phyloP scores from a whole-genome alignment of 1,140 invertebrate species.

The Parasteatoda tepidariorum region DNA sequence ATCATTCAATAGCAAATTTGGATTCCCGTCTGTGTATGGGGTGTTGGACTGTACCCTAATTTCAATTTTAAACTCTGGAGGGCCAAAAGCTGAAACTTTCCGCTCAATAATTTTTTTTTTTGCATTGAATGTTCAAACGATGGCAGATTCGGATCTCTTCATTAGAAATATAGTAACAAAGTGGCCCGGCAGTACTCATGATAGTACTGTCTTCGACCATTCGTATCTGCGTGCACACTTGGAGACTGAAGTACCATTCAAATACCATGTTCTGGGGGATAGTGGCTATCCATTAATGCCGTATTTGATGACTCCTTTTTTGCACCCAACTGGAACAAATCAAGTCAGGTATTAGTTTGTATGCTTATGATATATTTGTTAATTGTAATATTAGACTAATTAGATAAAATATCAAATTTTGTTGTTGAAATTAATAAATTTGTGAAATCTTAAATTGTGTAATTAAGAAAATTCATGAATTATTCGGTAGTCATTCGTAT shows the following conservation, averaged over 20 bases:
- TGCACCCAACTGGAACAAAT: neutral
- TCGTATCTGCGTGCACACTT: neutral
- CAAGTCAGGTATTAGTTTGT: neutral
- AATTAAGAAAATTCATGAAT: no score
- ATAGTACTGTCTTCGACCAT: slow-evolving; percentile 12
- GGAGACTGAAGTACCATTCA: neutral
- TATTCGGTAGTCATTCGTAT: no score
- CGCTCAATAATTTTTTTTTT: neutral
- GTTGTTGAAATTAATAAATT: no score
- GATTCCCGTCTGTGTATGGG: neutral
- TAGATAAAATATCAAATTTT: no score
- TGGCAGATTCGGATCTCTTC: neutral
- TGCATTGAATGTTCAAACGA: neutral
- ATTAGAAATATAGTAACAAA: neutral
- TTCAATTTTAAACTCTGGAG: neutral
- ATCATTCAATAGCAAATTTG: neutral
- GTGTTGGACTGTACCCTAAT: neutral
- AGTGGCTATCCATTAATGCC: neutral
- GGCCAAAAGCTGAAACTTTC: neutral
- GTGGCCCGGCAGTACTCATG: neutral
- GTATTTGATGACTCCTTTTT: slow-evolving; percentile 20
- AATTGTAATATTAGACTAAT: no score
- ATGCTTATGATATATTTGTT: no score
- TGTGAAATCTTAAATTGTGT: no score
- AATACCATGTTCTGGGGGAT: neutral